These are phyloP conservation scores for Girardia tigrina DNA, from an alignment of 2,888 invertebrate genomes.

Conservation along the genomic window DNA sequence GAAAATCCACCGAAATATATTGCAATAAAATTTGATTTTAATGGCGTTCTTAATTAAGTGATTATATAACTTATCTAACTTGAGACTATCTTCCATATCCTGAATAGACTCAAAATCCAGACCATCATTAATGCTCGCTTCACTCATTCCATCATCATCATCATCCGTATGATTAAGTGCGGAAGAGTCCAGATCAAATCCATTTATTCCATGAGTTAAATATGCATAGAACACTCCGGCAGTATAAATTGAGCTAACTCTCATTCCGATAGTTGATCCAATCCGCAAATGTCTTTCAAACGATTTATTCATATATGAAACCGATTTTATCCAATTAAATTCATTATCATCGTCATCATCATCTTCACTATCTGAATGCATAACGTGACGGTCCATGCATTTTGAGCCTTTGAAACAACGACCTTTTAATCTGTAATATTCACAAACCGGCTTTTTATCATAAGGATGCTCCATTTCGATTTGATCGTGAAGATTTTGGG, in stretches of 20 bases:
- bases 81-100: too few species aligned
- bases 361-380: background rate
- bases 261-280: background rate
- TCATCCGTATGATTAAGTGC: too few species aligned
- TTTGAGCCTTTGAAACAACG: background rate
- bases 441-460: constrained; percentile 18
- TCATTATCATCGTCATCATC: background rate
- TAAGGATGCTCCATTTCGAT: background rate
- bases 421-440: background rate
- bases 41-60: too few species aligned
- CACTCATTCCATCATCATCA: too few species aligned
- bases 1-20: too few species aligned
- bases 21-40: too few species aligned
- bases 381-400: background rate
- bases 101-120: too few species aligned
- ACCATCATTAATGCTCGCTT: too few species aligned
- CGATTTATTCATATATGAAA: background rate
- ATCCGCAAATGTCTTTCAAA: constrained; percentile 3
- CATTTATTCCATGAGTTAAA: background rate
- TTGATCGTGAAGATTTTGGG: background rate
- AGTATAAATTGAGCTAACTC: background rate
- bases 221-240: background rate
- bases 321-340: background rate
- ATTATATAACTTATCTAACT: too few species aligned
- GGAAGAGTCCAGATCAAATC: too few species aligned